Conservation (phyloP, 2,888 invertebrate genomes). For the Anarsia innoxiella region DNA sequence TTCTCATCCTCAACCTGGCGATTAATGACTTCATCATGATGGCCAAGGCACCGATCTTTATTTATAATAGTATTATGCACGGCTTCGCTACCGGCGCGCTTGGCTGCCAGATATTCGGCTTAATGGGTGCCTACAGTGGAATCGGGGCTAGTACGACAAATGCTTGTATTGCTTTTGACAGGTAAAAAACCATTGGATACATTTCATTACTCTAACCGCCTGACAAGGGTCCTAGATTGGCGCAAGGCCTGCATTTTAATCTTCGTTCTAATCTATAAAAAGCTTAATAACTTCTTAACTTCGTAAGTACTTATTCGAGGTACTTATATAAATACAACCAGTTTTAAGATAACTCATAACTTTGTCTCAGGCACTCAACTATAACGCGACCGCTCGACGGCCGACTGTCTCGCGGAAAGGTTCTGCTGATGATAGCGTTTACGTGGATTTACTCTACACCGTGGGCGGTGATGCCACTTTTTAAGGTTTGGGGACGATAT, state of each 20-base stretch:
- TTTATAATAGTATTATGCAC: conserved; percentile 86
- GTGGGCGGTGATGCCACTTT: conserved; percentile 85
- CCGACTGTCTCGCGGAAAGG: conserved; percentile 86
- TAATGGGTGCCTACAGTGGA: conserved; percentile 86
- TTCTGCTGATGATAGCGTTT: conserved; percentile 81
- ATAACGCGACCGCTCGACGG: conserved; percentile 90
- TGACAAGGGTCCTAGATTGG: too few species aligned
- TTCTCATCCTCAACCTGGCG: conserved; percentile 88
- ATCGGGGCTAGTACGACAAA: conserved; percentile 88
- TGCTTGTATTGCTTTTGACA: conserved; percentile 89
- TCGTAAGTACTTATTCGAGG: neutral
- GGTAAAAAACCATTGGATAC: too few species aligned
- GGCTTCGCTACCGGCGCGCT: conserved; percentile 84
- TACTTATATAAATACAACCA: neutral
- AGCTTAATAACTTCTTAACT: neutral
- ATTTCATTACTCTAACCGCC: too few species aligned
- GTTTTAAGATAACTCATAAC: neutral
- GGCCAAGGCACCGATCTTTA: conserved; percentile 89
- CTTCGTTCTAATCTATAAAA: too few species aligned
- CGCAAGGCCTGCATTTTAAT: too few species aligned
- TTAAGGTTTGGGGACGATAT: conserved; percentile 90
- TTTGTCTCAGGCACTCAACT: conserved; percentile 67
- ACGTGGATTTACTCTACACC: conserved; percentile 88
- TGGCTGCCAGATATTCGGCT: conserved; percentile 85
- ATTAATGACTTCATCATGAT: conserved; percentile 91